phyloP scores from a whole-genome alignment of 2,113 vertebrate species.

The Tautogolabrus adspersus region DNA sequence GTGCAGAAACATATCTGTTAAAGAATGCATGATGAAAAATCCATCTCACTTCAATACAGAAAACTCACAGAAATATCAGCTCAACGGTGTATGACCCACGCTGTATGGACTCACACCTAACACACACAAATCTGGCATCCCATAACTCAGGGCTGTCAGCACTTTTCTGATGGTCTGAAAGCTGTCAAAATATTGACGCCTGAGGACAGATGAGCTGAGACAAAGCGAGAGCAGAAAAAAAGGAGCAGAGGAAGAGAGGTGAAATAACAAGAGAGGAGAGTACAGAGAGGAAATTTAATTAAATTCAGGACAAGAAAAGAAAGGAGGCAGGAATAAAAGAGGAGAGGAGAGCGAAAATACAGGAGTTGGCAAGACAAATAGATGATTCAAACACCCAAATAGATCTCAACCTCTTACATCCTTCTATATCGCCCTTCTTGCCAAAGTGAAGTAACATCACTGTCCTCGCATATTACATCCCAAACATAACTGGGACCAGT shows the following conservation, averaged over 20 bases:
- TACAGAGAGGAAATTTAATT: not conserved
- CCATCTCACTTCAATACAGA: not conserved
- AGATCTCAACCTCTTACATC: not conserved
- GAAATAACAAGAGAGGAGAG: not conserved
- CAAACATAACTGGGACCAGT: slow-evolving; percentile 12
- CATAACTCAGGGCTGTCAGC: not conserved
- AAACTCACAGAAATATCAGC: not conserved
- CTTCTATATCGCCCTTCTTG: not conserved
- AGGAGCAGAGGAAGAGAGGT: not conserved
- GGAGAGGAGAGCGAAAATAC: not conserved
- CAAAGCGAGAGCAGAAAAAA: not conserved
- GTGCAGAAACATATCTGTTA: not conserved
- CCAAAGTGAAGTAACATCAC: not conserved
- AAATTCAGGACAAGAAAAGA: not conserved
- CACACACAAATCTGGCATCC: not conserved
- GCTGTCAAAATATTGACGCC: slow-evolving; percentile 59
- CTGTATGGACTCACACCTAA: not conserved
- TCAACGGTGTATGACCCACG: not conserved
- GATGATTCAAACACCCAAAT: not conserved
- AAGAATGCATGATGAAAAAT: not conserved
- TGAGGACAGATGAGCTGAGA: slow-evolving; percentile 18
- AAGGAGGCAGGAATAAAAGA: not conserved
- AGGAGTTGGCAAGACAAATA: not conserved
- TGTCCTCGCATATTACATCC: slow-evolving; percentile 16
- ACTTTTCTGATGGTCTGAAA: slow-evolving; percentile 33